phyloP scores from a whole-genome alignment of 2,888 invertebrate genomes.

The Microctonus hyperodae region DNA sequence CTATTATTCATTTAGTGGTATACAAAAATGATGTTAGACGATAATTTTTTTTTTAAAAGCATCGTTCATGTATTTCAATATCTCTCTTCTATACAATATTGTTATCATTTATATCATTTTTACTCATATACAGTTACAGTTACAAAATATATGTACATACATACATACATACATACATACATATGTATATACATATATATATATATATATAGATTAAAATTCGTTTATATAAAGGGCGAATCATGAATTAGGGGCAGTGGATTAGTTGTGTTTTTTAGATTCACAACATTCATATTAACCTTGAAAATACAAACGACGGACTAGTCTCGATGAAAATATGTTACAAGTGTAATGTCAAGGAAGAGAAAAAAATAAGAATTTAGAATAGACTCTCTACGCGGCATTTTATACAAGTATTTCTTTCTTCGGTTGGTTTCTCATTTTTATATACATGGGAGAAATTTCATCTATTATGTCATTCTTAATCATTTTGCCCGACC shows the following conservation, averaged over 20 bases:
- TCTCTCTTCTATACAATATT: conserved; percentile 64
- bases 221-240: conserved; percentile 35
- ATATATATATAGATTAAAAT: conserved; percentile 33
- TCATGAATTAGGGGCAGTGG: conserved; percentile 16
- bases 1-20: conserved; percentile 57
- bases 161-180: conserved; percentile 40
- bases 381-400: conserved; percentile 42
- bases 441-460: conserved; percentile 40
- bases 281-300: conserved; percentile 42
- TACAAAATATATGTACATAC: conserved; percentile 60
- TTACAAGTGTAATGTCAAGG: conserved; percentile 48
- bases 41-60: conserved; percentile 60
- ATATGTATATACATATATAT: conserved; percentile 33
- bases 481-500: conserved; percentile 37
- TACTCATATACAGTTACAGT: conserved; percentile 61
- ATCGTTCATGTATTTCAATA: conserved; percentile 64
- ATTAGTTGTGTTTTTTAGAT: conserved; percentile 31
- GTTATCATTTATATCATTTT: conserved; percentile 59
- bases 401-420: conserved; percentile 41
- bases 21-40: conserved; percentile 62
- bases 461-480: conserved; percentile 10
- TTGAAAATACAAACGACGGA: conserved; percentile 47
- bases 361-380: conserved; percentile 35
- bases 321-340: conserved; percentile 52
- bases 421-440: conserved; percentile 18